Base-by-base conservation (phyloP, 2,113 vertebrate species). In the Cyanoderma ruficeps region DNA sequence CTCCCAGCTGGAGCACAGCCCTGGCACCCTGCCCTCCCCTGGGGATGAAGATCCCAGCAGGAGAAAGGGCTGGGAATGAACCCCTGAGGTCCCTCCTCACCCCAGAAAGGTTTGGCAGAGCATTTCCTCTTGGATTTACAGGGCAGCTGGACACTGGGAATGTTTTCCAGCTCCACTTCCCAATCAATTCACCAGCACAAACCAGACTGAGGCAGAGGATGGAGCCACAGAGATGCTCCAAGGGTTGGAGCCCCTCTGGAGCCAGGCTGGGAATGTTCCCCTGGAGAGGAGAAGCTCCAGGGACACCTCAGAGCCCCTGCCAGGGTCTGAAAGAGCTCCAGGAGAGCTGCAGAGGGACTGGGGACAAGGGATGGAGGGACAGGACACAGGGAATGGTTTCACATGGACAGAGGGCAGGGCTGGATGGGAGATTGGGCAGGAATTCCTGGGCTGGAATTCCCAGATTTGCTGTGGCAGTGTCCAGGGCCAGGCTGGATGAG, bases 11-110 rank as follows among this genome's bases (percentile, higher is more conserved):
- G 83, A 91, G 55, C 46, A 6, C 55, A 94, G 94, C 82, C 72
- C 17, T 59, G 57, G 81, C 88, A 95, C 65, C 82, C 82, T 42
- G 1, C 49, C 6, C 41, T 17, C 77, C 93, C 95, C 92, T 74
- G 75, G 93, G 80, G 4, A 44, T 69, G 77, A 11, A 71, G 89
- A 92, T 78, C 61, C 81, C 75, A 92, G 90, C 65, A 93, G 67
- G 72, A 87, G 89, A 59, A 59, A 78, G 17, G 20, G 75, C 9
- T 67, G 78, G 57, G 55, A 74, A 87, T 11, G 65, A 90, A 64
- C 2, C 52, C 44, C 31, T 31, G 61, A 78, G 64, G 42, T 13
- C 12, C 71, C 22, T 64, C 33, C 28, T 7, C 9, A 13, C 67
- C 9, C 8, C 14, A 61, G 52, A 5, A 42, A 52, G 53, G 22